Conservation (phyloP, 2,113 vertebrate species). For the Chascanopsetta lugubris region DNA sequence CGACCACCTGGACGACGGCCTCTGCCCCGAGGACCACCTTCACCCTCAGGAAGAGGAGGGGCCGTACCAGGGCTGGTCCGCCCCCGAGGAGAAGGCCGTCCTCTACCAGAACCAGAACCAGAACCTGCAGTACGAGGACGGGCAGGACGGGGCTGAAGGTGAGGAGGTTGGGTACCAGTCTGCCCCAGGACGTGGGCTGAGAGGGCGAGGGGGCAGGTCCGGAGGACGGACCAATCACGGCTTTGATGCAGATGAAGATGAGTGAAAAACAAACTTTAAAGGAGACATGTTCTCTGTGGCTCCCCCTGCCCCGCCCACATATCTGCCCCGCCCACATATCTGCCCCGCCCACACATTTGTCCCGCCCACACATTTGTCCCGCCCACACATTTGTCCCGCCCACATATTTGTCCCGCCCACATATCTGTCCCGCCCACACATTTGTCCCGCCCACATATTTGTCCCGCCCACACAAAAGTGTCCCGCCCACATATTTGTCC, state of each 20-base stretch:
- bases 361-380: too few species aligned
- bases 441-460: too few species aligned
- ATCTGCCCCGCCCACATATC: too few species aligned
- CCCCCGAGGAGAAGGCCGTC: not conserved
- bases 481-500: too few species aligned
- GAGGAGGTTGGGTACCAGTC: constrained; percentile 65
- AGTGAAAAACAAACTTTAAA: too few species aligned
- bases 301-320: too few species aligned
- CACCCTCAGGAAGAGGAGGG: constrained; percentile 81
- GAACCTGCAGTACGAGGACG: constrained; percentile 9
- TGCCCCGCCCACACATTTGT: too few species aligned
- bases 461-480: too few species aligned
- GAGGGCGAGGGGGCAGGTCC: not conserved
- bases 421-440: too few species aligned
- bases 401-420: too few species aligned
- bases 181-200: constrained; percentile 23
- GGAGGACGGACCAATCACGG: constrained; percentile 64
- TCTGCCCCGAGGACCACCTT: constrained; percentile 81
- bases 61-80: constrained; percentile 55
- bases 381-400: too few species aligned
- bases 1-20: constrained; percentile 85
- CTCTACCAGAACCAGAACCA: constrained; percentile 1
- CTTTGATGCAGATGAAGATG: constrained; percentile 56
- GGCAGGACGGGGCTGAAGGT: constrained; percentile 2
- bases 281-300: too few species aligned